Conservation (phyloP, 2,113 vertebrate species). For the Sus scrofa region T2T-Sscrofa CM000817.6:31951501-31952000, state of each 20-base stretch:
- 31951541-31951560: too few relatives aligned
- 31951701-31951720: not conserved
- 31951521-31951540: too few relatives aligned
- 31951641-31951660: rapidly evolving
- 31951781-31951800: not conserved
- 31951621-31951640: not conserved
- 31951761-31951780: not conserved
- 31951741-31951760: not conserved
- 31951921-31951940: not conserved
- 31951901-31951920: not conserved
- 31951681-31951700: not conserved
- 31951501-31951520: too few relatives aligned
- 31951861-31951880: not conserved
- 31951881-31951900: not conserved
- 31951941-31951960: not conserved
- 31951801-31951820: not conserved
- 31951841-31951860: not conserved
- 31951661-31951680: not conserved
- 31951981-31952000: not conserved
- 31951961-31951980: not conserved
- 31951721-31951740: not conserved
- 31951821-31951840: not conserved
- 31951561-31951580: not conserved
- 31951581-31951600: rapidly evolving
- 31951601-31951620: not conserved